These are phyloP conservation scores for Chanos chanos DNA, from an alignment of 2,797 vertebrate species.

Conservation along the genomic window DNA sequence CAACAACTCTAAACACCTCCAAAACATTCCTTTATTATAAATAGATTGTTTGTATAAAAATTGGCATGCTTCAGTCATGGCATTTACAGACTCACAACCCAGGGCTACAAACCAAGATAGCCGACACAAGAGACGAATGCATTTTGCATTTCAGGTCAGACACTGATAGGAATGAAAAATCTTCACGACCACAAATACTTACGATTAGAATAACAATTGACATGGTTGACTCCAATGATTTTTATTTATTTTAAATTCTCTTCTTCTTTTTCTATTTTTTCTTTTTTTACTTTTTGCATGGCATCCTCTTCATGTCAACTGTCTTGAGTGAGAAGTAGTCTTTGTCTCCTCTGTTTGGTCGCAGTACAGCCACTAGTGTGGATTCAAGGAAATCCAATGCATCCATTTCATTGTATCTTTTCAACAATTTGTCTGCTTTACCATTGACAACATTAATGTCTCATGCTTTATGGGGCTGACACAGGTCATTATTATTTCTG, in stretches of 20 bases:
- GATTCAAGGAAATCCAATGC: constrained; percentile 48
- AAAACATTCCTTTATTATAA: constrained; percentile 99
- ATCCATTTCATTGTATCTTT: constrained; percentile 24
- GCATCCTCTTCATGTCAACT: constrained; percentile 9
- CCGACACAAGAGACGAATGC: constrained; percentile 82
- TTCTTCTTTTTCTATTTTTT: constrained; percentile 26
- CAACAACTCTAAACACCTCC: constrained; percentile 80
- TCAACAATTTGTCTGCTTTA: constrained; percentile 28
- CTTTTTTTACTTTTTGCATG: constrained; percentile 13
- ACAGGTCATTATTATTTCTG: no score
- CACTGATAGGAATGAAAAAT: constrained; percentile 86
- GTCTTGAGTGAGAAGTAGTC: constrained; percentile 17
- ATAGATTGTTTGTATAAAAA: constrained; percentile 99
- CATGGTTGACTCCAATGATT: constrained; percentile 81
- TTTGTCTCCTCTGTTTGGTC: constrained; percentile 24
- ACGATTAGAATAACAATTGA: constrained; percentile 90
- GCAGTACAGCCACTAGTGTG: constrained; percentile 33
- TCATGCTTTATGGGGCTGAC: constrained; percentile 38
- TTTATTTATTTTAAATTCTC: constrained; percentile 52
- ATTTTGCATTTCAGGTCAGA: constrained; percentile 84
- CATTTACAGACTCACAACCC: constrained; percentile 88
- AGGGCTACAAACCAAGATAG: constrained; percentile 80
- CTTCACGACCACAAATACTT: constrained; percentile 90
- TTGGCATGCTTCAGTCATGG: constrained; percentile 91
- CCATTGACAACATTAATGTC: constrained; percentile 41